Conservation (phyloP, 2,797 vertebrate genomes). For the Lithobates sylvaticus region DNA sequence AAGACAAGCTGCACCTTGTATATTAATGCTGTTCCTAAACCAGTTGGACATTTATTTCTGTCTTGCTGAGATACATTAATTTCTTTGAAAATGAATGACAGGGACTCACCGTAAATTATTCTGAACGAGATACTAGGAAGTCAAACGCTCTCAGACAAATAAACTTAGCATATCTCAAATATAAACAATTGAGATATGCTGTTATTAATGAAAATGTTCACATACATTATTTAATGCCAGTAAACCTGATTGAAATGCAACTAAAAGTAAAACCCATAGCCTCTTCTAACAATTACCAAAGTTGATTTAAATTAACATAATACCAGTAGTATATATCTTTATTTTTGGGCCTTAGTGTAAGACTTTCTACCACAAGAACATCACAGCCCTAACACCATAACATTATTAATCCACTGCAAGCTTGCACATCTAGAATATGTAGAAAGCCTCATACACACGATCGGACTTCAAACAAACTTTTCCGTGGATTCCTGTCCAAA, state of each 20-base stretch:
- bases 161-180: conserved; percentile 24
- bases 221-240: background rate
- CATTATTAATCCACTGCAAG: too few species aligned
- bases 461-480: too few species aligned
- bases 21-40: conserved; percentile 48
- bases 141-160: conserved; percentile 6
- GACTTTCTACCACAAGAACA: too few species aligned
- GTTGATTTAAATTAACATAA: too few species aligned
- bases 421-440: too few species aligned
- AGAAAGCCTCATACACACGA: too few species aligned
- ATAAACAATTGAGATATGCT: background rate
- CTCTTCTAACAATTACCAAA: too few species aligned
- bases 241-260: background rate
- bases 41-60: conserved; percentile 55
- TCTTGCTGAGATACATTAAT: conserved; percentile 56
- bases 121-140: conserved; percentile 29
- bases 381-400: too few species aligned
- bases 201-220: background rate
- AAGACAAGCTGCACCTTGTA: conserved; percentile 49
- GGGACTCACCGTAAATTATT: conserved; percentile 35
- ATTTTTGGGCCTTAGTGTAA: too few species aligned
- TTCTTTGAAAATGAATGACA: conserved; percentile 46
- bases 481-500: too few species aligned
- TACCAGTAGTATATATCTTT: too few species aligned
- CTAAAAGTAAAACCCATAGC: too few species aligned